A percentile compares a stretch with the other conserved stretches of the same genome.
phyloP scores from a whole-genome alignment of 2,797 vertebrate species.

The Varecia variegata region DNA sequence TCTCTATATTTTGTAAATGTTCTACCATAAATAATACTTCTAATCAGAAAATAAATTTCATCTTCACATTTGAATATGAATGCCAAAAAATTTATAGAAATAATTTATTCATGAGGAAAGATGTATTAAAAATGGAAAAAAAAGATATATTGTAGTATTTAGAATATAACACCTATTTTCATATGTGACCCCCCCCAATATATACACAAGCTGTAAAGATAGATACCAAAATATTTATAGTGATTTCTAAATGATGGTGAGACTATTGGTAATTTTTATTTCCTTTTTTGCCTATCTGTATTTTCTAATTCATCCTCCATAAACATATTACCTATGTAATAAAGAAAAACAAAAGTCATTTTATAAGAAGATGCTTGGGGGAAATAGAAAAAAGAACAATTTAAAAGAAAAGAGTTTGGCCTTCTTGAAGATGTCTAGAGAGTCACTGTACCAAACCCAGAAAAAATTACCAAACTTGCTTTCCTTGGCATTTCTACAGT shows the following conservation, averaged over 20 bases:
- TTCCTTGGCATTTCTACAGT: conserved; percentile 4
- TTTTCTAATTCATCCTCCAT: conserved; percentile 28
- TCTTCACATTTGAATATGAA: neutral
- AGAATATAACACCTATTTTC: neutral
- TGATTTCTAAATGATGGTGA: neutral
- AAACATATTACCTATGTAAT: neutral
- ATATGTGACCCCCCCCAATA: neutral
- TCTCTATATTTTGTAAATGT: neutral
- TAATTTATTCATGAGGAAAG: neutral
- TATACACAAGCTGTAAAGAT: neutral
- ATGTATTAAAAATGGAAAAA: neutral
- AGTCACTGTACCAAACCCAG: neutral
- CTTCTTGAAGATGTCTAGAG: neutral
- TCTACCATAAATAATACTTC: conserved; percentile 8
- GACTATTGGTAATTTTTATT: conserved; percentile 12
- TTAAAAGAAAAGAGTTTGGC: neutral
- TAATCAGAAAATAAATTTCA: conserved; percentile 24
- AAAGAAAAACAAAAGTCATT: neutral
- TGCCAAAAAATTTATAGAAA: neutral
- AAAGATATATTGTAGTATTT: neutral
- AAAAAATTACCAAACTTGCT: neutral
- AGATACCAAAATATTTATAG: conserved; percentile 8
- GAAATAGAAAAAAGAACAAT: neutral
- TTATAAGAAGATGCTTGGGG: neutral
- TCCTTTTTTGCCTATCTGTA: neutral